Base-by-base conservation (phyloP, 2,888 invertebrate species). In the Mythimna loreyi region DNA sequence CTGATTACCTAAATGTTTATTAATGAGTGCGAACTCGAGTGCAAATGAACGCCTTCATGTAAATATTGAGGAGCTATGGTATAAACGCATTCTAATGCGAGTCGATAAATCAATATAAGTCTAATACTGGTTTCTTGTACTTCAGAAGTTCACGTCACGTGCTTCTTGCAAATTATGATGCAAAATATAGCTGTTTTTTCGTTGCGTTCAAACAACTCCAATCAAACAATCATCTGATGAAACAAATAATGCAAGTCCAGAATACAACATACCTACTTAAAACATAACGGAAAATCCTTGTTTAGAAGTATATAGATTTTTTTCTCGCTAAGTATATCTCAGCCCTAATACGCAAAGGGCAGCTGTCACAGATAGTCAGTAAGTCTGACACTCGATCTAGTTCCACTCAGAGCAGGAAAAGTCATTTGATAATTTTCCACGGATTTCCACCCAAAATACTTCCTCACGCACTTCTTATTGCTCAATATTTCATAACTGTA, bases 1-100 rank as follows among this genome's bases (percentile, higher is more conserved):
- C 67, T 40, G 62, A 76, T 79, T 71, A 64, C 62, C 76, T 67
- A 59, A 75, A 79, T 79, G 73, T 79, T 79, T 78, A 79, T 72
- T 77, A 69, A 74, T 74, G 63, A 73, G 60, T 68, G 58, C 45
- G 50, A 71, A 75, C 72, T 52, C 64, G 55, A 80, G 69, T 73
- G 67, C 65, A 75, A 69, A 79, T 72, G 40, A 56, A 60, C 62
- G 59, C 52, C 67, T 53, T 43, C 63, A 59, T 72, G 63, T 82
- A 79, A 82, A 81, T 81, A 82, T 76, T 74, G 61, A 49, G 45
- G n/a, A 65, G 53, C 8, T 57, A 62, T 56, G 55, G 66, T 68
- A 53, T 71, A 75, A 67, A 77, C 62, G 78, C 62, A 72, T 78
- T 59, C 28, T 59, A 57, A 47, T 64, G 57, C 19, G 25, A 49